A percentile compares a stretch with the other conserved stretches of the same genome.
These are phyloP conservation scores for Pseudococcus viburni DNA, from an alignment of 2,888 invertebrate species.

Conservation along the genomic window DNA sequence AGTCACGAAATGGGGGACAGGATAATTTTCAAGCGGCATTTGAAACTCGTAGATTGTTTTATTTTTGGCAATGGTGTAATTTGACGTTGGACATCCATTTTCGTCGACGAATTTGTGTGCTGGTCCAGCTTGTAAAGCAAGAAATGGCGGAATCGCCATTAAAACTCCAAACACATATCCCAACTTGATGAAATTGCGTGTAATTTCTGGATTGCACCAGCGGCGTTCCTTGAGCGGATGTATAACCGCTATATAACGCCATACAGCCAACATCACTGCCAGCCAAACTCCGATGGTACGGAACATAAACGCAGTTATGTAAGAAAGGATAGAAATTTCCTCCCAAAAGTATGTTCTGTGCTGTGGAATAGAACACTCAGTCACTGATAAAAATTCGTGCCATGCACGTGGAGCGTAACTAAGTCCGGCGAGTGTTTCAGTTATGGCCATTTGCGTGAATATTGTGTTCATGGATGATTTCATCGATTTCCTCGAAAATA, in stretches of 20 bases:
- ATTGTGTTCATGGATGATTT: neutral
- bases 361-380: neutral
- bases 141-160: neutral
- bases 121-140: neutral
- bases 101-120: neutral
- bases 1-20: neutral
- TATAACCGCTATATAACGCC: neutral
- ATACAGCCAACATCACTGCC: neutral
- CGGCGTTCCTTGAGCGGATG: neutral
- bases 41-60: neutral
- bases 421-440: neutral
- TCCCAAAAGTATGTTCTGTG: neutral
- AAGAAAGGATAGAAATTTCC: neutral
- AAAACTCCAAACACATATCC: neutral
- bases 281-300: neutral
- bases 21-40: neutral
- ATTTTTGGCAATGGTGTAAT: neutral
- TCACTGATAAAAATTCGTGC: neutral
- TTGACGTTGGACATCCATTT: neutral
- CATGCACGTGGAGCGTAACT: neutral
- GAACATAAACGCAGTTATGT: neutral
- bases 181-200: conserved; percentile 70
- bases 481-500: neutral
- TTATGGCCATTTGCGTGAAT: neutral
- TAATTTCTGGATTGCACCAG: conserved; percentile 70